Conservation (phyloP, 2,888 invertebrate genomes). For the Bedellia somnulentella region DNA sequence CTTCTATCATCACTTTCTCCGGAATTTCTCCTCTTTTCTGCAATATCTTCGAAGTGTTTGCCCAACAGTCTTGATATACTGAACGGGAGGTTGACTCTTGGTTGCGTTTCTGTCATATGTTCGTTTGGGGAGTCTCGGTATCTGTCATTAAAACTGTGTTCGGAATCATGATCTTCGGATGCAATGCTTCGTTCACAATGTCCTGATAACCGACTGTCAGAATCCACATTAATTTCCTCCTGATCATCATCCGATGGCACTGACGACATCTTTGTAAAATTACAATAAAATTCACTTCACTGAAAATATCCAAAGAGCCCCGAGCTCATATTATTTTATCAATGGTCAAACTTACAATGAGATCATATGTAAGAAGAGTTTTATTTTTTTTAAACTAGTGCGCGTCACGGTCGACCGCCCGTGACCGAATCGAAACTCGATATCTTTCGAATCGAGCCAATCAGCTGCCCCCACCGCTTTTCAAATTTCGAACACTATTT, state of each 20-base stretch:
- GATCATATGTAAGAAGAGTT: neutral
- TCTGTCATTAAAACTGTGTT: conserved; percentile 53
- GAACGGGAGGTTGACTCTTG: conserved; percentile 68
- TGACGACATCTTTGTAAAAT: conserved; percentile 46
- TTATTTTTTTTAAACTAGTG: conserved; percentile 14
- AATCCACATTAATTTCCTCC: conserved; percentile 69
- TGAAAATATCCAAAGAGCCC: too few relatives aligned
- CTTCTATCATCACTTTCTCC: conserved; percentile 53
- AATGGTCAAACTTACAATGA: too few relatives aligned
- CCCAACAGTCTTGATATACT: conserved; percentile 80
- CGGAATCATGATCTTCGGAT: conserved; percentile 60
- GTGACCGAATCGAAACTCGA: conserved; percentile 40
- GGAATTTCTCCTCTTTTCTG: conserved; percentile 48
- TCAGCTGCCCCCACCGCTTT: conserved; percentile 46
- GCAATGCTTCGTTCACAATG: conserved; percentile 52
- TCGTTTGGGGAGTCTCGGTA: conserved; percentile 49
- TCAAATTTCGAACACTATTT: conserved; percentile 41
- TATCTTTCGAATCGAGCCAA: conserved; percentile 43
- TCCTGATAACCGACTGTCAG: conserved; percentile 64
- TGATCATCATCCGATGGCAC: conserved; percentile 65
- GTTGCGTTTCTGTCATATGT: conserved; percentile 54
- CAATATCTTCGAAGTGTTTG: conserved; percentile 70
- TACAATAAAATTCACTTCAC: too few relatives aligned
- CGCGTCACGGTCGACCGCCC: conserved; percentile 45
- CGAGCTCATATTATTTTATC: too few relatives aligned